These are phyloP conservation scores for Pipistrellus kuhlii DNA, from an alignment of 2,797 vertebrate species.

Conservation along the genomic window DNA sequence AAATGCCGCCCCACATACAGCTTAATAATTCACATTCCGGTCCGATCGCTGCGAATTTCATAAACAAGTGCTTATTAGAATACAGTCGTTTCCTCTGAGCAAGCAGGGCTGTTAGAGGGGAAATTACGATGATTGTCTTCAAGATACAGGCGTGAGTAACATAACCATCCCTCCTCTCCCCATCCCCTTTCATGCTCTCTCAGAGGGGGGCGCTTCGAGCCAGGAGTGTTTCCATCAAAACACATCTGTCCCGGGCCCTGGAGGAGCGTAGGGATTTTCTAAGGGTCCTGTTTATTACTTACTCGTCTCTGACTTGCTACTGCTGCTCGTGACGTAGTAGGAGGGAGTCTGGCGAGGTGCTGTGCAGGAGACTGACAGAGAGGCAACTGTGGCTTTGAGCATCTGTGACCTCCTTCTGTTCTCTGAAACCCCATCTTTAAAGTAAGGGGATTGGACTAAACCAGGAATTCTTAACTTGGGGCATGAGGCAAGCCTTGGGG, in stretches of 20 bases:
- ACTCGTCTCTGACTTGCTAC: background rate
- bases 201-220: background rate
- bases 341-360: background rate
- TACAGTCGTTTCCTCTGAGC: slow-evolving; percentile 78
- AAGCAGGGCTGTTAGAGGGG: slow-evolving; percentile 69
- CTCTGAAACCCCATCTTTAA: background rate
- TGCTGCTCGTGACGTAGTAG: background rate
- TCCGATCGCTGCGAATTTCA: slow-evolving; percentile 88
- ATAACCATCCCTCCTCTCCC: slow-evolving; percentile 21
- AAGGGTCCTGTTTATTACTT: background rate
- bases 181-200: background rate
- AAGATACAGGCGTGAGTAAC: slow-evolving; percentile 82
- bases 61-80: slow-evolving; percentile 88
- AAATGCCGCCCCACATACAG: slow-evolving; percentile 65
- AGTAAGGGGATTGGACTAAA: background rate
- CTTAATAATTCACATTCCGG: slow-evolving; percentile 86
- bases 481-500: background rate
- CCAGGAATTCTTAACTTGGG: background rate
- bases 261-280: background rate
- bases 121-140: slow-evolving; percentile 83
- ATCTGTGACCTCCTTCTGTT: background rate
- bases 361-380: background rate
- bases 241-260: background rate
- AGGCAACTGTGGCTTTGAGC: background rate
- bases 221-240: background rate